Base-by-base conservation (phyloP, 2,797 vertebrate species). In the Morelia viridis region DNA sequence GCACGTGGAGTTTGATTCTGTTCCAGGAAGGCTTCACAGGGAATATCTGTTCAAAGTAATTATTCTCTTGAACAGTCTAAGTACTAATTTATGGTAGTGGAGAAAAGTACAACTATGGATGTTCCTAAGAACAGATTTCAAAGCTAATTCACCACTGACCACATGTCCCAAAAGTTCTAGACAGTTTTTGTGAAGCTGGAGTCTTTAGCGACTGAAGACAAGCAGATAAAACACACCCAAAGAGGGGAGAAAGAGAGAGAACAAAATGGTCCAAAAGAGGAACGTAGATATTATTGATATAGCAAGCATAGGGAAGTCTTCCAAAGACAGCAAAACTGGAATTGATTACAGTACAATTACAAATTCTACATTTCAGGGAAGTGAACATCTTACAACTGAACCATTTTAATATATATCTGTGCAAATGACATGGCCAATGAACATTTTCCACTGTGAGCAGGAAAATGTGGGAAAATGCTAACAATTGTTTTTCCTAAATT, bases 11-110 rank as follows among this genome's bases (percentile, higher is more conserved):
- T 95, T 95, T 96, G 94, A 95, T 96, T 92, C 93, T 17, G 31
- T 92, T 96, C 96, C 96, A 96, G 89, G 87, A 93, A 91, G 65
- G 89, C 92, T 96, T 96, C 95, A 92, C 90, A 94, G 96, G 94
- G 95, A 96, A 93, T 95, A 95, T 94, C 92, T 89, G 94, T 96
- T 96, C 96, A 95, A 95, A 96, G 95, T 95, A 96, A 96, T 95
- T 91, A 96, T 95, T 94, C 94, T 91, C 92, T 94, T 92, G 92
- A 95, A 93, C 88, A 93, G 90, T 93, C 11, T 90, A 91, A 95
- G 95, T 90, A 95, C 92, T 93, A 93, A 94, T 95, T 93, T 94
- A 93, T 95, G 93, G 62, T 64, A n/a, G 56, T 12, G 31, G 71
- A 76, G 57, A 9, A 87, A 93, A 95, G 95, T 60, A 28, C 57